These are phyloP conservation scores for Litoditis marina DNA, from an alignment of 2,888 invertebrate genomes.

Conservation along the genomic window DNA sequence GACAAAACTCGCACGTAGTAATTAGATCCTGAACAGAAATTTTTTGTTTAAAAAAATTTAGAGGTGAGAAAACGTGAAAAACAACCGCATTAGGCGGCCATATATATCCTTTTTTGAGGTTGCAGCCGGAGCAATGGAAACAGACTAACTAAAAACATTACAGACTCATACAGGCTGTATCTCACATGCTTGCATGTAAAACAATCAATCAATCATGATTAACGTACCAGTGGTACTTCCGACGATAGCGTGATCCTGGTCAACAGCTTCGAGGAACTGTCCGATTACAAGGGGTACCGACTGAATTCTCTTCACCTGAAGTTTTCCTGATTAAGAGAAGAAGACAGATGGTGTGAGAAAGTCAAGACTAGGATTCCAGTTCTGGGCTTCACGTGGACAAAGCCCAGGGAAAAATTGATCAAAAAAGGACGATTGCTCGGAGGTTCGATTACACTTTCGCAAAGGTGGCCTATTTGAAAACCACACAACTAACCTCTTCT, in stretches of 20 bases:
- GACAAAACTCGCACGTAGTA: conserved; percentile 97
- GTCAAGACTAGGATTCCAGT: too few relatives aligned
- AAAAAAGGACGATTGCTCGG: too few relatives aligned
- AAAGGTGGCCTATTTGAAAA: background rate
- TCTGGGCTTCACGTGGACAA: too few relatives aligned
- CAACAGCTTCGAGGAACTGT: conserved; percentile 97
- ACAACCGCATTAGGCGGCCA: background rate
- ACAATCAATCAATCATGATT: conserved; percentile 13
- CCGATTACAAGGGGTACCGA: conserved; percentile 98
- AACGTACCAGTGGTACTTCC: conserved; percentile 82
- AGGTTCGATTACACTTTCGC: conserved; percentile 18
- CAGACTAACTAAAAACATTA: conserved; percentile 10
- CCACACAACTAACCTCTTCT: conserved; percentile 64
- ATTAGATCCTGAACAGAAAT: conserved; percentile 75
- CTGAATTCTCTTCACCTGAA: conserved; percentile 90
- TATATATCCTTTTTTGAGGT: background rate
- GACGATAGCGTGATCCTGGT: conserved; percentile 98
- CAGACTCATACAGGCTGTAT: too few relatives aligned
- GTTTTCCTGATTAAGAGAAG: too few relatives aligned
- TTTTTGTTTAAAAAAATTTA: background rate
- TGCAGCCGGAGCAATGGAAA: background rate
- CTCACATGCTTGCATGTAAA: too few relatives aligned
- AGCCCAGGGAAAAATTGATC: too few relatives aligned
- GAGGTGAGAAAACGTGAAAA: background rate
- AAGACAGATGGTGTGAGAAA: too few relatives aligned